phyloP scores from a whole-genome alignment of 2,797 vertebrate genomes.

The Notolepis coatsorum region DNA sequence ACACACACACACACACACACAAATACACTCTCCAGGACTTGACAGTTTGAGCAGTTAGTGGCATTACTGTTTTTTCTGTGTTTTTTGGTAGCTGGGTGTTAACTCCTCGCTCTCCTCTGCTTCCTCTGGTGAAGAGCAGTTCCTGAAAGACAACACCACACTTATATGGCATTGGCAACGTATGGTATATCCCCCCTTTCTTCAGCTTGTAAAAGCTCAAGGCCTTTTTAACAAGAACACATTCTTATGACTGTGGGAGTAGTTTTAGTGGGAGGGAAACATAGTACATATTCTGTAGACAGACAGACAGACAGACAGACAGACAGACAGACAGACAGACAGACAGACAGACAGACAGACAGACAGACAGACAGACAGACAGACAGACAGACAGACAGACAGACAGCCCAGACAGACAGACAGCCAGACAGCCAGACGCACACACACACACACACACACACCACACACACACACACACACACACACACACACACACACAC shows the following conservation, averaged over 20 bases:
- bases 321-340: not conserved
- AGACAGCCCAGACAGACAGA: too few species aligned
- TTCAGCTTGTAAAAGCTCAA: too few species aligned
- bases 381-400: not conserved
- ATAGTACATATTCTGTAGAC: too few species aligned
- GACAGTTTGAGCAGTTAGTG: not conserved
- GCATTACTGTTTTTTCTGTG: slow-evolving; percentile 81
- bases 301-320: too few species aligned
- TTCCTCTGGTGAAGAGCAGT: slow-evolving; percentile 82
- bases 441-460: not conserved
- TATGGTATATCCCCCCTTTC: not conserved
- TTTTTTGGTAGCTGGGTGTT: slow-evolving; percentile 79
- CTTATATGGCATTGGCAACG: slow-evolving; percentile 9
- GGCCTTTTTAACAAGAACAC: too few species aligned
- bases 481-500: slow-evolving; percentile 45
- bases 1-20: slow-evolving; percentile 27
- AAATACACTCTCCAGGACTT: not conserved
- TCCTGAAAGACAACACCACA: slow-evolving; percentile 70
- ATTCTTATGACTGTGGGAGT: too few species aligned
- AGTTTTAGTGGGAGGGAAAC: too few species aligned
- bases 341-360: not conserved
- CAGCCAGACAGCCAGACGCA: not conserved
- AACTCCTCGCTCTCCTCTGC: slow-evolving; percentile 75
- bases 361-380: not conserved
- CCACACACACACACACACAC: not conserved